These are phyloP conservation scores for Mycogona germanica DNA, from an alignment of 2,888 invertebrate species.

Conservation along the genomic window DNA sequence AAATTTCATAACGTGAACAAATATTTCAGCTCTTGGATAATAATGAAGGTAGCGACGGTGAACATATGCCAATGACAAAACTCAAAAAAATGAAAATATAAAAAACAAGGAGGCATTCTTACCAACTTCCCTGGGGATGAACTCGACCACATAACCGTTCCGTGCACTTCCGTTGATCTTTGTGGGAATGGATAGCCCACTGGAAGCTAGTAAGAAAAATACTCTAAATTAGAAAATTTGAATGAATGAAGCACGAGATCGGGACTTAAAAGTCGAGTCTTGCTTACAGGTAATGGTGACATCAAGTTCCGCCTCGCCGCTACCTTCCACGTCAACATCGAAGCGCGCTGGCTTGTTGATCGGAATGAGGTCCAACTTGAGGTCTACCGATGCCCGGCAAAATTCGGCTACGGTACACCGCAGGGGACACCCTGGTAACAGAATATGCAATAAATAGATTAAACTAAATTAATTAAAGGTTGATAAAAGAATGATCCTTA, in stretches of 20 bases:
- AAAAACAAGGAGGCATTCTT: too few species aligned
- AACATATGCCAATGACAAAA: background rate
- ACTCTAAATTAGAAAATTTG: slow-evolving; percentile 4
- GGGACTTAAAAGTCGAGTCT: background rate
- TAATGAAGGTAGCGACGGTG: background rate
- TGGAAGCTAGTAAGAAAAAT: slow-evolving; percentile 34
- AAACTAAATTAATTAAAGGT: background rate
- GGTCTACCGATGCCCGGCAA: slow-evolving; percentile 56
- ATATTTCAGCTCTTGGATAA: background rate
- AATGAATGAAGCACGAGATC: slow-evolving; percentile 18
- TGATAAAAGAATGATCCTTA: background rate
- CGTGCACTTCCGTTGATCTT: slow-evolving; percentile 79
- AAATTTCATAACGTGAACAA: background rate
- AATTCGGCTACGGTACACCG: slow-evolving; percentile 72
- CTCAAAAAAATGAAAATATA: background rate
- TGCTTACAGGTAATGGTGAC: slow-evolving; percentile 59
- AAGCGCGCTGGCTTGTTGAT: slow-evolving; percentile 67
- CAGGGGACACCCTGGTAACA: slow-evolving; percentile 55
- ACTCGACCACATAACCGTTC: slow-evolving; percentile 78
- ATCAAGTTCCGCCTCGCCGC: slow-evolving; percentile 62
- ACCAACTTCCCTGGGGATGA: slow-evolving; percentile 85
- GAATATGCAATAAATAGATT: slow-evolving; percentile 7
- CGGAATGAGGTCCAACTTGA: slow-evolving; percentile 67
- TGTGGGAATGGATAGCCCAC: slow-evolving; percentile 73
- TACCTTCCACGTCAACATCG: slow-evolving; percentile 62